Evolutionary conservation across 1,140 invertebrate species (phyloP), one percentile per base, ranked within the genome.

Genomic region (Muscidifurax raptorellus): DNA sequence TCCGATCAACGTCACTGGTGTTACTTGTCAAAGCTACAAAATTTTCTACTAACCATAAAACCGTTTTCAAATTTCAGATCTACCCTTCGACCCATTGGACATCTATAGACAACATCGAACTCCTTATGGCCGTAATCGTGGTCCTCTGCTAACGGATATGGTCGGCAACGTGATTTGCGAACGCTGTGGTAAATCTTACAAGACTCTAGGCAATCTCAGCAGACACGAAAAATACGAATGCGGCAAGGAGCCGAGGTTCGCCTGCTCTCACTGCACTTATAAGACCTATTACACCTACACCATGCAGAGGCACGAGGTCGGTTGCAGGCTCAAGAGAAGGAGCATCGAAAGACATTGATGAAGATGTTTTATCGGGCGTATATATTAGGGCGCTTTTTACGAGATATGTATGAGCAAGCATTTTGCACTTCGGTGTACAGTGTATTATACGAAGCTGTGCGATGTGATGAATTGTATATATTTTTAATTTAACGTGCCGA

Each of bases 201-300:
- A 93, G 75, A 89, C 91, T n/a, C 88, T 88, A 0, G 44, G 80
- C 1, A 82, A 75, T 18, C 64, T 85, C 44, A 88, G 86, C 12
- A 89, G 90, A 28, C 94, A 94, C 87, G 86, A 92, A 71, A 92
- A 91, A 40, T 94, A 90, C 80, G 93, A 94, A 86, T 94, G 93
- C 85, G 93, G 93, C 27, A 88, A 91, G 18, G 89, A 90, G 78
- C 92, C 93, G 6, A 89, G 91, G 85, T 94, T 93, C 80, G 78
- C 86, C 18, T 93, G 93, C 81, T 91, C 92, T 1, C 80, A 90
- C 52, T 94, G 93, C 82, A 25, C 2, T 10, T 79, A 84, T 27
- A 9, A 30, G 4, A 47, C 82, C 12, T 76, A 28, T 13, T 76
- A 82, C n/a, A n/a, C n/a, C 2, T 82, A 76, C 59, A 76, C 47